phyloP scores from a whole-genome alignment of 2,113 vertebrate species.

The Gracilinanus agilis region DNA sequence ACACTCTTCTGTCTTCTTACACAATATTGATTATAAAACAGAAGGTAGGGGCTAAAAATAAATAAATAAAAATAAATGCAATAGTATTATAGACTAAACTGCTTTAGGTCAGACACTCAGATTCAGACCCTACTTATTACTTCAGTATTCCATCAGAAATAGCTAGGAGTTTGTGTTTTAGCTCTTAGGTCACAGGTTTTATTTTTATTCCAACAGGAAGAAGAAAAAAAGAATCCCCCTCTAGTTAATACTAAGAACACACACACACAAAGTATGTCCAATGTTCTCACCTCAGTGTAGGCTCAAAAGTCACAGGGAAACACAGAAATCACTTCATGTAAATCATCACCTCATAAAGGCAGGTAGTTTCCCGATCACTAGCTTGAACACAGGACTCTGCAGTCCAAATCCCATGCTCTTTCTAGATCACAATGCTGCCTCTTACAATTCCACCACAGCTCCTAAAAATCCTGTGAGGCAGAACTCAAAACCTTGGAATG shows the following conservation, averaged over 20 bases:
- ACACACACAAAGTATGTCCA: background rate
- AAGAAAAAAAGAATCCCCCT: no score
- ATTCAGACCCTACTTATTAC: background rate
- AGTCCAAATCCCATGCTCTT: background rate
- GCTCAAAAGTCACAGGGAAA: background rate
- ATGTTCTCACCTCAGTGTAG: background rate
- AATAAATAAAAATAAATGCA: background rate
- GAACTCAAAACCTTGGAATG: background rate
- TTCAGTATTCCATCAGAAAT: background rate
- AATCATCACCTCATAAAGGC: background rate
- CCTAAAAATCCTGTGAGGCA: background rate
- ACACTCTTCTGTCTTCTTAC: no score
- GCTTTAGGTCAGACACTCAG: background rate
- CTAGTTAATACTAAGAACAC: no score
- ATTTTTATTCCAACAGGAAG: background rate
- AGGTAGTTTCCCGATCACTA: background rate
- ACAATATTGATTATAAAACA: conserved; percentile 32
- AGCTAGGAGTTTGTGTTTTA: background rate
- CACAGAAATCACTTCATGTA: background rate
- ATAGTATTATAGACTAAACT: background rate
- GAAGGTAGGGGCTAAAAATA: conserved; percentile 15
- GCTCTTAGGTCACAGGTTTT: background rate
- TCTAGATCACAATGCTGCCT: background rate
- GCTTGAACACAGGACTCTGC: background rate
- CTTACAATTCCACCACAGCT: background rate